phyloP scores from a whole-genome alignment of 2,888 invertebrate genomes.

The Dioctria rufipes region DNA sequence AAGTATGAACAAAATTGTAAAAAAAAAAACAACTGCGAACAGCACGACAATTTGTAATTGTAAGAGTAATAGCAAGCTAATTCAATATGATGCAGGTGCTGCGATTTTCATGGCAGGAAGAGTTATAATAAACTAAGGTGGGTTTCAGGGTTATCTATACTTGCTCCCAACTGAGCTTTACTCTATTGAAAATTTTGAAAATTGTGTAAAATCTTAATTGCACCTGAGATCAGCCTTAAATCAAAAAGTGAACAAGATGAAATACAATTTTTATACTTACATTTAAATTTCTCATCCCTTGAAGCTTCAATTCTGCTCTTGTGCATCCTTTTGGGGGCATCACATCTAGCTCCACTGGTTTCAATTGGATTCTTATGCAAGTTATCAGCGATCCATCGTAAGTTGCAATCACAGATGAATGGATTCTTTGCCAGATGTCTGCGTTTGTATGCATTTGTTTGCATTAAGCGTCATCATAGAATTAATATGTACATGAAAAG shows the following conservation, averaged over 20 bases:
- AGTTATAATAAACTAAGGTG: too few relatives aligned
- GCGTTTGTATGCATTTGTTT: slow-evolving; percentile 75
- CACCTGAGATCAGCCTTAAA: too few relatives aligned
- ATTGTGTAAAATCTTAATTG: too few relatives aligned
- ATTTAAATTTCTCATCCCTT: slow-evolving; percentile 95
- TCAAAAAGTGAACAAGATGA: background rate
- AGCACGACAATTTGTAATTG: too few relatives aligned
- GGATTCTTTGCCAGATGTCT: slow-evolving; percentile 92
- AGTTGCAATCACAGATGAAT: slow-evolving; percentile 97
- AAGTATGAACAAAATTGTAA: too few relatives aligned
- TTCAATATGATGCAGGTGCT: too few relatives aligned
- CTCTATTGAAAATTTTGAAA: too few relatives aligned
- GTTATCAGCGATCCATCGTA: slow-evolving; percentile 96
- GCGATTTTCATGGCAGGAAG: too few relatives aligned
- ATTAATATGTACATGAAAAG: background rate
- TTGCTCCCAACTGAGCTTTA: too few relatives aligned
- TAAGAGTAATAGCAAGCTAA: too few relatives aligned
- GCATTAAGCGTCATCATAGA: background rate
- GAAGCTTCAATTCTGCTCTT: slow-evolving; percentile 90
- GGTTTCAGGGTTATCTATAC: too few relatives aligned
- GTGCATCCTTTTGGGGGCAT: slow-evolving; percentile 92
- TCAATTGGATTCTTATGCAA: slow-evolving; percentile 94
- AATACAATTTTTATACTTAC: slow-evolving; percentile 75
- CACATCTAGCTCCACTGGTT: slow-evolving; percentile 97
- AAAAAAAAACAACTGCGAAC: too few relatives aligned